Percentiles rank a stretch among this genome's conserved stretches.
Evolutionary conservation across 2,888 invertebrate genomes (phyloP).

Genomic region (Apotomis capreana): DNA sequence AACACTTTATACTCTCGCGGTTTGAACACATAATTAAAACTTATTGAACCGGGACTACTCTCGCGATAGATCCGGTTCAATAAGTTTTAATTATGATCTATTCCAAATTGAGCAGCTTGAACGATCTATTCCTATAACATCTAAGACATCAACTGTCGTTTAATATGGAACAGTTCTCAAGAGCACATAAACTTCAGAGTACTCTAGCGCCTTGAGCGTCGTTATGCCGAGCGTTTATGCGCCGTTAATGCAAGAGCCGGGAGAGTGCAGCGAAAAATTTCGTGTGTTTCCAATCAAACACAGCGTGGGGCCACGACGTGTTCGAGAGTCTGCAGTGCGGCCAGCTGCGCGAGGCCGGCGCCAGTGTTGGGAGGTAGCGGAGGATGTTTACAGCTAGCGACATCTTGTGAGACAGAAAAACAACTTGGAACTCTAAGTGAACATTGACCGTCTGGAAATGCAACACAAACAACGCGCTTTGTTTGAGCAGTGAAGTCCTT

Average conservation of each 20-base stretch:
- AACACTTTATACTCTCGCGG: too few species aligned
- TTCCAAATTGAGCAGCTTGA: too few species aligned
- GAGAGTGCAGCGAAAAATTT: slow-evolving; percentile 40
- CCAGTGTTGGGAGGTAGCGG: slow-evolving; percentile 19
- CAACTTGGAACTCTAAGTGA: too few species aligned
- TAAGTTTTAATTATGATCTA: too few species aligned
- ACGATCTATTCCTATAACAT: too few species aligned
- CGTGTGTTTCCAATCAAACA: slow-evolving; percentile 50
- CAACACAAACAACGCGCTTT: too few species aligned
- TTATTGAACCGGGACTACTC: too few species aligned
- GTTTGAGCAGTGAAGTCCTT: too few species aligned
- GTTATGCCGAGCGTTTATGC: slow-evolving; percentile 34
- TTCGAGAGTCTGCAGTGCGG: slow-evolving; percentile 59
- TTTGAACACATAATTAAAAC: too few species aligned
- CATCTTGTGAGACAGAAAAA: too few species aligned
- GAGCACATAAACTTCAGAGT: slow-evolving; percentile 18
- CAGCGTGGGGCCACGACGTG: slow-evolving; percentile 54
- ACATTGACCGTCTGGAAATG: too few species aligned
- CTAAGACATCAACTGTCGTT: slow-evolving; percentile 8
- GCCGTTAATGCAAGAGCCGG: slow-evolving; percentile 29
- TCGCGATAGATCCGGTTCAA: too few species aligned
- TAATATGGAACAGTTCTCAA: slow-evolving; percentile 10
- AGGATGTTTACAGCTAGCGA: background rate
- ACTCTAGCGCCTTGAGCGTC: slow-evolving; percentile 26
- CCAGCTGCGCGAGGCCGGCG: slow-evolving; percentile 46